Base-by-base conservation (phyloP, 2,797 vertebrate species). In the Neomorphus geoffroyi region DNA sequence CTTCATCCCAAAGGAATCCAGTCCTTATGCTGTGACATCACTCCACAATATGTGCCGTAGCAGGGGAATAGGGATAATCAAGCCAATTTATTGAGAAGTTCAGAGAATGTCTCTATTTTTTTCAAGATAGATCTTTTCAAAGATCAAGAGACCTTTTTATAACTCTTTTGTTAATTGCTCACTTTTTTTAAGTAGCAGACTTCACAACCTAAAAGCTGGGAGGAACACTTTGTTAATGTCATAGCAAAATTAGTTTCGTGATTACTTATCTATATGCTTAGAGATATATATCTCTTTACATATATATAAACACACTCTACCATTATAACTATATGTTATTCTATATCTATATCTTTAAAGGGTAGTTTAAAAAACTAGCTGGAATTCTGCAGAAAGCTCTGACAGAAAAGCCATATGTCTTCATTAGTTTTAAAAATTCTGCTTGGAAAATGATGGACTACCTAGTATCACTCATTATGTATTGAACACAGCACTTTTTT, bases 381-480 rank as follows among this genome's bases (percentile, higher is more conserved):
- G 62, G 28, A 43, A 35, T 74, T 82, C 78, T 90, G 53, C 65
- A 71, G 56, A 64, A 72, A 69, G 11, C 19, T 83, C n/a, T 92
- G 65, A 69, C 15, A 64, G 71, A 81, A 81, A 85, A 70, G 17
- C 43, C 14, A 1, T 32, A 33, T 66, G 51, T 67, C 57, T 66
- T 70, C 48, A 78, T 45, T 62, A 78, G 17, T 85, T 78, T 62
- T 21, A 7, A 72, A 84, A 90, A 62, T 16, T 56, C 57, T 87
- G 4, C 60, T 61, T 87, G 66, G 53, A 88, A 92, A 81, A 24
- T 14, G 19, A 35, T 18, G n/a, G 46, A 21, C 57, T 87, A 23
- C 24, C 10, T 41, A 84, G 23, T 33, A 14, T 37, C 41, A 37
- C 6, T 78, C 8, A 32, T 5, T 37, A 11, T 41, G 7, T 26